A percentile compares a stretch with the other conserved stretches of the same genome.
These are phyloP conservation scores for Stigmatopora nigra DNA, from an alignment of 2,113 vertebrate genomes.

Conservation along the genomic window DNA sequence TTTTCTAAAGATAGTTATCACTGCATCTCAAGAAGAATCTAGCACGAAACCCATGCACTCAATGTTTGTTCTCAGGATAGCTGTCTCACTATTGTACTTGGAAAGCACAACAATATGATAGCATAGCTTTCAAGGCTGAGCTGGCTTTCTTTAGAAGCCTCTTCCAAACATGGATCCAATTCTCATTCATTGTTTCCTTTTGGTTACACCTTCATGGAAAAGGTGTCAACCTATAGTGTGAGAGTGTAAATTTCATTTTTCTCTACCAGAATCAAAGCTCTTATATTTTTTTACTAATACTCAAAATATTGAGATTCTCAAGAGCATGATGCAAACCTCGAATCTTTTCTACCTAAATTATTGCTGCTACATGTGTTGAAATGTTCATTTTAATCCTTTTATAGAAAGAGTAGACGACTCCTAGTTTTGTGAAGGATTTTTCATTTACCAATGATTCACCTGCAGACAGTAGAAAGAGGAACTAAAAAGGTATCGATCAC, in stretches of 20 bases:
- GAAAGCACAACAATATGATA: constrained; percentile 32
- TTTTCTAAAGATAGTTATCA: constrained; percentile 28
- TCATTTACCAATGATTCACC: constrained; percentile 60
- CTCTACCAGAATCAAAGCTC: not conserved
- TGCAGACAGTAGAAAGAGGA: constrained; percentile 41
- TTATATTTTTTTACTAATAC: not conserved
- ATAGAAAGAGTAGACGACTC: constrained; percentile 15
- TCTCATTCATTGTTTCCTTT: constrained; percentile 23
- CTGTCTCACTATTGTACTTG: constrained; percentile 46
- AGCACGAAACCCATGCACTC: constrained; percentile 30
- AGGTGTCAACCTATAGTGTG: not conserved
- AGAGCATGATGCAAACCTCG: no score
- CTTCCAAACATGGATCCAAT: constrained; percentile 31
- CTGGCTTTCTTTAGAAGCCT: constrained; percentile 17
- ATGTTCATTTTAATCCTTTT: constrained; percentile 8
- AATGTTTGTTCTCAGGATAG: constrained; percentile 27
- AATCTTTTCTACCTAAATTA: not conserved
- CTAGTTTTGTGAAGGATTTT: constrained; percentile 34
- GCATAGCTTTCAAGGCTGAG: constrained; percentile 21
- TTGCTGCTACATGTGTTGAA: not conserved
- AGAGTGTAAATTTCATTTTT: not conserved
- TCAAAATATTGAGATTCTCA: not conserved
- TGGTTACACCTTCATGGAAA: constrained; percentile 28
- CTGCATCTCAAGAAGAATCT: constrained; percentile 38
- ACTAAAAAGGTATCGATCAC: constrained; percentile 61